A percentile compares a stretch with the other conserved stretches of the same genome.
Evolutionary conservation across 2,113 vertebrate species (phyloP).

Genomic region (Apus apus): DNA sequence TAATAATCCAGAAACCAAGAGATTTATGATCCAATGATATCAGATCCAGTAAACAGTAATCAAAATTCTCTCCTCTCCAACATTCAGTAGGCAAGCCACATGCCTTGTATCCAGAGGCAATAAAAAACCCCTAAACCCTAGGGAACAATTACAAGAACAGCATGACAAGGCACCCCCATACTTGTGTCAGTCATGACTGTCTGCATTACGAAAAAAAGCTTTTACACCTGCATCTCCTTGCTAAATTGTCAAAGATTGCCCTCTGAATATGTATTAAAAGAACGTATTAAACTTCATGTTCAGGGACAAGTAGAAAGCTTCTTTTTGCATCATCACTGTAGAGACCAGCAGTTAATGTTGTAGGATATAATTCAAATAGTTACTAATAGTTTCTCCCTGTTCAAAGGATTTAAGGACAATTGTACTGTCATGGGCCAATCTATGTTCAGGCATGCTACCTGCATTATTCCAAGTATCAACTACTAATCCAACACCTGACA

Average conservation of each 20-base stretch:
- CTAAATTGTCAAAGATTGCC: neutral
- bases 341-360: neutral
- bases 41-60: neutral
- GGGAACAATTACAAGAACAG: neutral
- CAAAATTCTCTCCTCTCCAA: neutral
- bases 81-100: neutral
- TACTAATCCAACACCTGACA: too few relatives aligned
- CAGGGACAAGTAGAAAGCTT: neutral
- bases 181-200: neutral
- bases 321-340: neutral
- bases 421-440: too few relatives aligned
- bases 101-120: neutral
- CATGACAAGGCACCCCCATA: neutral
- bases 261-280: neutral
- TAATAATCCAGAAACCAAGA: neutral
- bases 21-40: neutral
- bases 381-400: neutral
- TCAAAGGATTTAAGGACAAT: too few relatives aligned
- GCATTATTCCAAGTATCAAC: too few relatives aligned
- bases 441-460: too few relatives aligned
- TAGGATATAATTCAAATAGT: accelerated
- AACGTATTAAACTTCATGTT: neutral
- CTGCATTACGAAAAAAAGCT: neutral
- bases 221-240: neutral
- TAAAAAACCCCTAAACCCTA: neutral